These are phyloP conservation scores for Amphipyra tragopoginis DNA, from an alignment of 2,888 invertebrate genomes.

Conservation along the genomic window DNA sequence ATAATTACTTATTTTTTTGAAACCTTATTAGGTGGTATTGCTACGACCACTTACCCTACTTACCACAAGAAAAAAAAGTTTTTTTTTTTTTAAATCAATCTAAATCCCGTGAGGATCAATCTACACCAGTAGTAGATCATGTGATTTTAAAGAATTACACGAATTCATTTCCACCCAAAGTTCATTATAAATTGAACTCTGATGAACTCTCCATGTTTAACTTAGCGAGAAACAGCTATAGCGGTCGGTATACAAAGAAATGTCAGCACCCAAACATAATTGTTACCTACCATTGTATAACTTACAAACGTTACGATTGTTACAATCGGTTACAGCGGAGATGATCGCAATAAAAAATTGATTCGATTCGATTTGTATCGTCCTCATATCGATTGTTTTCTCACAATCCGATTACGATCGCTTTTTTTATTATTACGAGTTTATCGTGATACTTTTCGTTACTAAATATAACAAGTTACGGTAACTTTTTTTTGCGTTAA, in stretches of 20 bases:
- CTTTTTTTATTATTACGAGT: constrained; percentile 42
- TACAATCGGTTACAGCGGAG: constrained; percentile 35
- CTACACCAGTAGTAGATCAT: too few species aligned
- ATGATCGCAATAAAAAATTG: constrained; percentile 46
- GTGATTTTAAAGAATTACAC: too few species aligned
- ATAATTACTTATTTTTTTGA: too few species aligned
- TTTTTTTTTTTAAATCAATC: too few species aligned
- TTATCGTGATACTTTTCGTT: constrained; percentile 43
- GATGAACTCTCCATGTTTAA: not conserved
- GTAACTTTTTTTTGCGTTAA: constrained; percentile 15
- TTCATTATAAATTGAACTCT: not conserved
- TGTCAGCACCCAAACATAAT: constrained; percentile 11
- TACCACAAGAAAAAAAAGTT: too few species aligned
- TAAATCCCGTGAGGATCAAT: too few species aligned
- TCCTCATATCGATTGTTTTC: constrained; percentile 51
- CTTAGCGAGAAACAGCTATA: not conserved
- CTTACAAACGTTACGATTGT: constrained; percentile 29
- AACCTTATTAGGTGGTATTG: too few species aligned
- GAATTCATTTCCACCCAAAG: too few species aligned
- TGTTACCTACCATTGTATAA: constrained; percentile 26
- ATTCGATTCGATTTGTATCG: constrained; percentile 37
- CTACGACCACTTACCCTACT: too few species aligned
- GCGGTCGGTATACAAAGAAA: constrained; percentile 2
- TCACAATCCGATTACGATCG: constrained; percentile 39
- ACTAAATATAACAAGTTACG: constrained; percentile 27